These are phyloP conservation scores for Dicrostonyx torquatus DNA, from an alignment of 2,797 vertebrate species.

Conservation along the genomic window DNA sequence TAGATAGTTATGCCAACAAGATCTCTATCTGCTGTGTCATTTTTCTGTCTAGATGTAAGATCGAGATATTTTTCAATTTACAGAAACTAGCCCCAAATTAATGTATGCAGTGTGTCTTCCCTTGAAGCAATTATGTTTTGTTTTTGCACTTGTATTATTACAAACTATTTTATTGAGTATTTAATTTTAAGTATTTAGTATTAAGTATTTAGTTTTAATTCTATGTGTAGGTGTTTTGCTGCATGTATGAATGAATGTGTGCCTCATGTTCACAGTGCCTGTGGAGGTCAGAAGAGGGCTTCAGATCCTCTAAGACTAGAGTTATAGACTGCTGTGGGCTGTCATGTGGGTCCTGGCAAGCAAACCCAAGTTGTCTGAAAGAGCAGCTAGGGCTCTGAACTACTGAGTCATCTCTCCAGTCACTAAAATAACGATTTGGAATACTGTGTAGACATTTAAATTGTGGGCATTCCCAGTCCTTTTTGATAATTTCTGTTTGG, in stretches of 20 bases:
- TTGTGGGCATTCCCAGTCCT: not conserved
- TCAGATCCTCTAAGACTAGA: not conserved
- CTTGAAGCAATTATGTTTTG: not conserved
- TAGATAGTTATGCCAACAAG: not conserved
- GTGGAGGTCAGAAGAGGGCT: too few species aligned
- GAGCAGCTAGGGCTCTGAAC: not conserved
- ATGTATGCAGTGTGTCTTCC: conserved; percentile 2
- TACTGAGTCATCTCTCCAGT: not conserved
- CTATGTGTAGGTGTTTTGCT: not conserved
- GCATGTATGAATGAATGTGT: not conserved
- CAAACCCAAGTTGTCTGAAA: not conserved
- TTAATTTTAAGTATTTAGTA: not conserved
- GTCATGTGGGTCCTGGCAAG: not conserved
- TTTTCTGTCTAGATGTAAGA: not conserved
- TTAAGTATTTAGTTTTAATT: not conserved
- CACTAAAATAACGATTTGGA: not conserved
- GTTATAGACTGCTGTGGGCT: not conserved
- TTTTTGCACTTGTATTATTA: not conserved
- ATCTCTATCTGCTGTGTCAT: not conserved
- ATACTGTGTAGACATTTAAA: not conserved
- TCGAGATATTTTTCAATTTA: not conserved
- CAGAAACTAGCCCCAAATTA: not conserved
- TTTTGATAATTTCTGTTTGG: not conserved
- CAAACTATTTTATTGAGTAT: not conserved
- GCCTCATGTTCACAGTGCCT: too few species aligned